These are phyloP conservation scores for Sebastes glaucus DNA, from an alignment of 2,797 vertebrate species.

Conservation along the genomic window DNA sequence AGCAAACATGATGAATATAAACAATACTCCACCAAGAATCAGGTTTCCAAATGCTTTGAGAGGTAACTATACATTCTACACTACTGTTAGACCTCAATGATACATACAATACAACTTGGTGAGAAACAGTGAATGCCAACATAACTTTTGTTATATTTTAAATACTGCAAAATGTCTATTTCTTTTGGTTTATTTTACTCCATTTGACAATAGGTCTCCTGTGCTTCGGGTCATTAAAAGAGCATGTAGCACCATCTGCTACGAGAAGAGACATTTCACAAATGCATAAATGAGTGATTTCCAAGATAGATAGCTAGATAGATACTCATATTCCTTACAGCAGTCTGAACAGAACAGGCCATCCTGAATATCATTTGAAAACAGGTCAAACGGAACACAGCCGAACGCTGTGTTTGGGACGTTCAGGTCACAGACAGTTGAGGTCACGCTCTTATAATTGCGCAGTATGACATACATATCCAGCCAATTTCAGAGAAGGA, in stretches of 20 bases:
- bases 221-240: background rate
- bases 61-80: background rate
- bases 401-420: conserved; percentile 36
- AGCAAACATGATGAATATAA: background rate
- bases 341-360: background rate
- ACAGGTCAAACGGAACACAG: conserved; percentile 27
- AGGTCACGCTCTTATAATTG: conserved; percentile 66
- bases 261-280: background rate
- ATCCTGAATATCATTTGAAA: conserved; percentile 13
- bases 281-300: background rate
- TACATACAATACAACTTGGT: background rate
- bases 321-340: background rate
- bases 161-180: background rate
- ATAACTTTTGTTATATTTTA: background rate
- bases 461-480: conserved; percentile 65
- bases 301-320: background rate
- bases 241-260: background rate
- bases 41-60: background rate
- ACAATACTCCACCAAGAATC: background rate
- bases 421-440: conserved; percentile 47
- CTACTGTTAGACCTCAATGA: background rate
- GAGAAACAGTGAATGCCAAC: background rate
- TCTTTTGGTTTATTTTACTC: background rate
- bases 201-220: background rate
- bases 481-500: conserved; percentile 45